Evolutionary conservation across 2,113 vertebrate genomes (phyloP), one percentile per base, ranked within the genome.

Genomic region (Rhinopomastus cyanomelas): DNA sequence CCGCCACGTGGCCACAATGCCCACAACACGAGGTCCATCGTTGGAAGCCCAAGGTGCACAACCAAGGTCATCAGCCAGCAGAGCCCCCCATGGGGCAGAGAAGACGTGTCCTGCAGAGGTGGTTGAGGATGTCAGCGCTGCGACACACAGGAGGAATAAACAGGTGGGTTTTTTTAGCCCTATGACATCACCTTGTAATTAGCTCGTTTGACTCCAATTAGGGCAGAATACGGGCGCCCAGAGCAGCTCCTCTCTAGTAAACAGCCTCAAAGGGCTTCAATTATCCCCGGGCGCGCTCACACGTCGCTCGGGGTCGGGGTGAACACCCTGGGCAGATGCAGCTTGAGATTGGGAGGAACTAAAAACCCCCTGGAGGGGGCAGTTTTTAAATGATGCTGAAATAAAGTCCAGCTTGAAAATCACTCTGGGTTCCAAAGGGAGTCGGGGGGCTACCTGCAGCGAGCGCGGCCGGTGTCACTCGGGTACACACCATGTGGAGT

Each of bases 121-220:
- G 59, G 71, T 46, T 52, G 67, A 60, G 59, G 85, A 85, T 78
- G 30, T 23, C 76, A 90, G 84, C 39, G 4, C 6, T 65, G 12
- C 39, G 66, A 88, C 88, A 88, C 1, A 57, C 1, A 0, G 83
- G 65, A 79, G 42, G 83, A 79, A 94, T 75, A 95, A 95, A 95
- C 92, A 91, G n/a, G n/a, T 7, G 81, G 10, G 29, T 51, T 87
- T 90, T 94, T 95, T 95, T 95, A 95, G 94, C 90, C 90, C 69
- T 30, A 91, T 95, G 94, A 93, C 86, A 88, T 96, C 93, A 94
- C 36, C 92, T 95, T 92, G 84, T 95, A 95, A 96, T 95, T 95
- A 93, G 66, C 81, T 79, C 15, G 73, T 81, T 90, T 89, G 77
- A 76, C 92, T 86, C 73, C 59, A 94, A 79, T 68, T 79, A 66